Base-by-base conservation (phyloP, 1,140 invertebrate genomes). In the Phenacoccus solenopsis region DNA sequence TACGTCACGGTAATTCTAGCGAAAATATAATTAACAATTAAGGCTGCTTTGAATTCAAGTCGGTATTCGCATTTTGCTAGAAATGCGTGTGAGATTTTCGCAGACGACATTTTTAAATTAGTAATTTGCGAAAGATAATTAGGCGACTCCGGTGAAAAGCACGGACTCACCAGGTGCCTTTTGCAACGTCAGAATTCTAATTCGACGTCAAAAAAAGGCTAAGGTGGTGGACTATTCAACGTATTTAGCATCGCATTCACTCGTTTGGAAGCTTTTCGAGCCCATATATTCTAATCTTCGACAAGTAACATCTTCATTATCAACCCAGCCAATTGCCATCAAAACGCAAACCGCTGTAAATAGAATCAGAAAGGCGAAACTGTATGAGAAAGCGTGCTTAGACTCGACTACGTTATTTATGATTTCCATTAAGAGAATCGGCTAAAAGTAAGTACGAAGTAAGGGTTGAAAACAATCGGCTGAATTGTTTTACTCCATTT, bases 401-500 rank as follows among this genome's bases (percentile, higher is more conserved):
- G 38, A 49, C 38, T 49, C 20, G 16, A n/a, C 38, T 64, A 9
- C 59, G 59, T 64, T 64, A 64, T 64, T 64, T 64, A 64, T 64
- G 59, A 64, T 64, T 64, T 64, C 10, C 59, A 64, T 64, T 64
- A 64, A 27, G 7, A 64, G 22, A 16, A 49, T 49, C 30, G 30
- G 30, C 38, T n/a, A 49, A 49, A 49, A 49, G 16, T n/a, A 49
- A 5, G 30, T 13, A 7, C 5, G 5, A 49, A n/a, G 38, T 9
- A 4, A 16, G 12, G 10, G 59, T 5, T 20, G 56, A 59, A 24
- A 64, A 64, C 59, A 64, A 64, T 64, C 59, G 25, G 5, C 10
- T 10, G 59, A 64, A 64, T 64, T 64, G 59, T 64, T 64, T 64
- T 25, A 64, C 59, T 64, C 59, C 59, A 64, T 64, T 64, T 64